These are phyloP conservation scores for Phocides pigmalion DNA, from an alignment of 1,140 invertebrate species.

Conservation along the genomic window DNA sequence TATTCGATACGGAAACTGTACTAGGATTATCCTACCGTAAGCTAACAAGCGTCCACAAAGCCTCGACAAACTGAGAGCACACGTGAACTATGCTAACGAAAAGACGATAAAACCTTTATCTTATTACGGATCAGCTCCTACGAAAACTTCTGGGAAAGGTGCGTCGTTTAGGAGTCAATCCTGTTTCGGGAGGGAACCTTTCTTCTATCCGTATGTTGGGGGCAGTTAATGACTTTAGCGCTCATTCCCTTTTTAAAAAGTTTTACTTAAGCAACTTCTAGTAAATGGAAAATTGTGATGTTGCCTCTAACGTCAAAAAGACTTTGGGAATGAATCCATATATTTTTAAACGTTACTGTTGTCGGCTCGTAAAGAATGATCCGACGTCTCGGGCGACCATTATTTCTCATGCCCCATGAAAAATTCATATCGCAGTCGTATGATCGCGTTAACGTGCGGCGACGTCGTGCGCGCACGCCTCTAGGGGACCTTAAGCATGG, in stretches of 20 bases:
- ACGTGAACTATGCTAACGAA: conserved; percentile 75
- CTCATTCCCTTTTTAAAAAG: conserved; percentile 3
- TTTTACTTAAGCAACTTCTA: neutral
- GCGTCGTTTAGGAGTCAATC: conserved; percentile 40
- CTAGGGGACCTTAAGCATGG: conserved; percentile 54
- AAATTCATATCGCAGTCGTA: conserved; percentile 72
- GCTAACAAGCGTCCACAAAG: conserved; percentile 70
- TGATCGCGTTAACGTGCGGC: conserved; percentile 66
- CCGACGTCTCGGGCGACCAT: conserved; percentile 70
- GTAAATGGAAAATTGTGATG: neutral
- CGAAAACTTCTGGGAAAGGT: conserved; percentile 41
- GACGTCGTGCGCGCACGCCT: conserved; percentile 60
- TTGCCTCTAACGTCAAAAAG: neutral
- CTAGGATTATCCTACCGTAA: conserved; percentile 66
- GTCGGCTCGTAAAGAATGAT: conserved; percentile 81
- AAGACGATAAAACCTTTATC: conserved; percentile 79
- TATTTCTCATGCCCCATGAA: conserved; percentile 70
- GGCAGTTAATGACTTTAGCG: conserved; percentile 11
- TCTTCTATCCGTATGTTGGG: neutral
- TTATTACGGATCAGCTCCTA: conserved; percentile 63
- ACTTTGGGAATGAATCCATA: neutral
- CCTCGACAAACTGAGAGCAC: conserved; percentile 50
- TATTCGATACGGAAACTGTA: conserved; percentile 53
- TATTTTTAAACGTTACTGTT: conserved; percentile 67
- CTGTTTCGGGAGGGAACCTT: conserved; percentile 37